Base-by-base conservation (phyloP, 2,888 invertebrate species). In the Drosophila buzzatii region DNA sequence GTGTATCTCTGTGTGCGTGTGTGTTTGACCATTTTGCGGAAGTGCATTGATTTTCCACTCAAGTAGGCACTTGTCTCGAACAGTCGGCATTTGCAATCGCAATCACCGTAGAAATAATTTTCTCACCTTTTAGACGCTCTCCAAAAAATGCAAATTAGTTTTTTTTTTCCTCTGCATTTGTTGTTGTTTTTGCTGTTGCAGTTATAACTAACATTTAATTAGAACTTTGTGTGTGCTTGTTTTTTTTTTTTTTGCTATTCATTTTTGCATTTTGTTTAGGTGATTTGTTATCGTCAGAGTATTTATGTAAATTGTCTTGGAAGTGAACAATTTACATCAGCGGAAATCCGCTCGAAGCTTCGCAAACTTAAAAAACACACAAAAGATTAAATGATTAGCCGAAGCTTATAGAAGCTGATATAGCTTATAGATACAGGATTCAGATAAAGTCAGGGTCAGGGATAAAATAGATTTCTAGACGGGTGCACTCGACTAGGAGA, bases 11-110 rank as follows among this genome's bases (percentile, higher is more conserved):
- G 18, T 76, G 35, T 82, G 56, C 73, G 59, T 59, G 39, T 69
- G n/a, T 79, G 74, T 66, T 58, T 73, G 74, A 67, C 49, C 42
- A 64, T 66, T 70, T 82, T 89, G 79, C 86, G 87, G 87, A 87
- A 87, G 89, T 86, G 79, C 87, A 87, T 82, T 81, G 85, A 81
- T 86, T 87, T 87, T 81, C 81, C 82, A 79, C 86, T 86, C 79
- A 88, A 89, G 89, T 81, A 77, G 79, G 78, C 86, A 88, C 82
- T 84, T 74, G 79, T 74, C 65, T 73, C 55, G 72, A 57, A 53
- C 62, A 57, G 61, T 35, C 69, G 53, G 42, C 56, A 37, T 51
- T 44, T 53, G 45, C 47, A 41, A 58, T 56, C 51, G 63, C 37
- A 44, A 23, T 72, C 68, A 65, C 68, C 68, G 70, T 81, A 52